Conservation (phyloP, 1,140 invertebrate genomes). For the Trichonephila clavipes region DNA sequence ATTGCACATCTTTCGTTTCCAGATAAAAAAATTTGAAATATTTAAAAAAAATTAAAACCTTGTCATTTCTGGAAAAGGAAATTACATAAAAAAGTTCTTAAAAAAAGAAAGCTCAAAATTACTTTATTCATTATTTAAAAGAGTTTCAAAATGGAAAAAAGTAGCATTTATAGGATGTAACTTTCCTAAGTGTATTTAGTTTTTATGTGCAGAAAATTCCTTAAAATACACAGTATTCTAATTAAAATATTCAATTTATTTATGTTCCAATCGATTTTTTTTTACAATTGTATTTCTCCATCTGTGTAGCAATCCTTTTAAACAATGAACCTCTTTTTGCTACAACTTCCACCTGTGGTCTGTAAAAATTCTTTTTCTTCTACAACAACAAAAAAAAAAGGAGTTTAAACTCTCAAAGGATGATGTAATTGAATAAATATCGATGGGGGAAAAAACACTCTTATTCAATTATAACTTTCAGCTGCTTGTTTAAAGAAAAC, state of each 20-base stretch:
- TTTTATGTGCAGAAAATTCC: background rate
- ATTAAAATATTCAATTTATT: conserved; percentile 27
- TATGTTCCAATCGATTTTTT: background rate
- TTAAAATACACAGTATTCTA: conserved; percentile 18
- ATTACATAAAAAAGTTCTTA: background rate
- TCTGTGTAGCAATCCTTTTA: conserved; percentile 30
- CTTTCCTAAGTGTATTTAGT: conserved; percentile 11
- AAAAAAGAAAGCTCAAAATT: background rate
- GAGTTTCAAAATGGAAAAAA: background rate
- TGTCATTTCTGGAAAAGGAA: background rate
- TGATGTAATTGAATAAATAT: conserved; percentile 35
- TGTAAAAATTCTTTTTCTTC: background rate
- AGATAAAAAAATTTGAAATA: too few species aligned
- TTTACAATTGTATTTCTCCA: background rate
- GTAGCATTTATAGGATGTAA: background rate
- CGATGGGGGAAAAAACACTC: background rate
- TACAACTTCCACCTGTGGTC: conserved; percentile 10
- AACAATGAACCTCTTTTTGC: conserved; percentile 22
- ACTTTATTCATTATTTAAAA: background rate
- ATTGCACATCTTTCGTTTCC: too few species aligned
- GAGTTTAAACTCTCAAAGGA: background rate
- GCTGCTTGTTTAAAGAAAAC: background rate
- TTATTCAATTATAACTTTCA: conserved; percentile 28
- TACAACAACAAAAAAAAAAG: background rate
- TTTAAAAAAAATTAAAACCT: background rate